A percentile compares a stretch with the other conserved stretches of the same genome.
phyloP scores from a whole-genome alignment of 2,797 vertebrate species.

The Varecia variegata region DNA sequence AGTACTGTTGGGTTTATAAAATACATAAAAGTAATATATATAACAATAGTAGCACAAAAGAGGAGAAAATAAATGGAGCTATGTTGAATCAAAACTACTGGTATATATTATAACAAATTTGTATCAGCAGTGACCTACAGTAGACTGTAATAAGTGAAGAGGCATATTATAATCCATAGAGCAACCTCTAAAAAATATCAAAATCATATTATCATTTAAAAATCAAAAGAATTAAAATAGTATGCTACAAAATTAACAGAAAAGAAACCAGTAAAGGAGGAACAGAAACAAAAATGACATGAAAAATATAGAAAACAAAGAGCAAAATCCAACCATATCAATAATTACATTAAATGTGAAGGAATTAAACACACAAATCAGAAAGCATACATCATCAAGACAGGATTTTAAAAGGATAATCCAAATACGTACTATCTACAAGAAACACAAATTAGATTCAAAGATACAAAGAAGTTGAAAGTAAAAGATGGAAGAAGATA shows the following conservation, averaged over 20 bases:
- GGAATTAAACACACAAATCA: background rate
- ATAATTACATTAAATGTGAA: constrained; percentile 4
- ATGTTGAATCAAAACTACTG: background rate
- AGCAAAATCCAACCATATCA: constrained; percentile 5
- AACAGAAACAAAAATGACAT: background rate
- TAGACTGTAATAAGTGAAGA: background rate
- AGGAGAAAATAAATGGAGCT: background rate
- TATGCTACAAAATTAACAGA: background rate
- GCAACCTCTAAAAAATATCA: background rate
- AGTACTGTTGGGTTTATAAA: background rate
- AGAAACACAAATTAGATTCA: constrained; percentile 25
- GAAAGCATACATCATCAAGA: background rate
- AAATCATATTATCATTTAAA: background rate
- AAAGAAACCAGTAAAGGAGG: background rate
- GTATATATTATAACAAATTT: background rate
- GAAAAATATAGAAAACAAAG: background rate
- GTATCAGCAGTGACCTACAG: background rate
- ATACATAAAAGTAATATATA: background rate
- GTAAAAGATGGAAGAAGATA: background rate
- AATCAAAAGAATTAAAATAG: background rate
- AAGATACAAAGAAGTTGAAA: constrained; percentile 19
- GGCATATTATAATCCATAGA: background rate
- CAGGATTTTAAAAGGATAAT: background rate
- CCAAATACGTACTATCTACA: background rate
- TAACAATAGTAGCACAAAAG: background rate